Evolutionary conservation across 2,888 invertebrate species (phyloP).

Genomic region (Apamea anceps): DNA sequence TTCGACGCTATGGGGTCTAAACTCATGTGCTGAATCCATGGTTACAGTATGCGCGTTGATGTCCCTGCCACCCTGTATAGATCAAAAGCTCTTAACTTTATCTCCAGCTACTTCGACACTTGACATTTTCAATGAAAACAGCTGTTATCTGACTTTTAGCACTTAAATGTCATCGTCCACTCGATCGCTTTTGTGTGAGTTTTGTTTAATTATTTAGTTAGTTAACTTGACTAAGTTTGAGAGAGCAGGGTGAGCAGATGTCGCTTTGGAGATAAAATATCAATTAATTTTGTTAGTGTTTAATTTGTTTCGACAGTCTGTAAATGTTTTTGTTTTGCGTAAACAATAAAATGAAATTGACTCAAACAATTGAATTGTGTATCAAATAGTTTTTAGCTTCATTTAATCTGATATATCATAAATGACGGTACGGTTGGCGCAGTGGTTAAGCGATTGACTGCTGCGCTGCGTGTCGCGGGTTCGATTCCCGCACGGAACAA

Average conservation of each 20-base stretch:
- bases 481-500: too few species aligned
- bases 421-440: too few species aligned
- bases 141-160: slow-evolving; percentile 24
- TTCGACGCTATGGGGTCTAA: too few species aligned
- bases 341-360: slow-evolving; percentile 9
- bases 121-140: slow-evolving; percentile 1
- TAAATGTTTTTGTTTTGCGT: slow-evolving; percentile 12
- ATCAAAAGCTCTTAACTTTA: neutral
- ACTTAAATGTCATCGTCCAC: slow-evolving; percentile 33
- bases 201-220: slow-evolving; percentile 35
- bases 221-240: slow-evolving; percentile 33
- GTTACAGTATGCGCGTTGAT: too few species aligned
- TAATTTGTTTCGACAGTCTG: slow-evolving; percentile 12
- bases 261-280: slow-evolving; percentile 46
- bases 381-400: neutral
- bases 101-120: neutral
- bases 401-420: neutral
- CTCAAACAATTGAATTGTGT: neutral
- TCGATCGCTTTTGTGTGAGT: slow-evolving; percentile 32
- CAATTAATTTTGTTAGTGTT: slow-evolving; percentile 33
- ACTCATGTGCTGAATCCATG: too few species aligned
- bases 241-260: slow-evolving; percentile 38
- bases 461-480: too few species aligned
- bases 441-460: too few species aligned
- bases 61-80: neutral